These are phyloP conservation scores for Heliothis peltigera DNA, from an alignment of 2,888 invertebrate species.

Conservation along the genomic window DNA sequence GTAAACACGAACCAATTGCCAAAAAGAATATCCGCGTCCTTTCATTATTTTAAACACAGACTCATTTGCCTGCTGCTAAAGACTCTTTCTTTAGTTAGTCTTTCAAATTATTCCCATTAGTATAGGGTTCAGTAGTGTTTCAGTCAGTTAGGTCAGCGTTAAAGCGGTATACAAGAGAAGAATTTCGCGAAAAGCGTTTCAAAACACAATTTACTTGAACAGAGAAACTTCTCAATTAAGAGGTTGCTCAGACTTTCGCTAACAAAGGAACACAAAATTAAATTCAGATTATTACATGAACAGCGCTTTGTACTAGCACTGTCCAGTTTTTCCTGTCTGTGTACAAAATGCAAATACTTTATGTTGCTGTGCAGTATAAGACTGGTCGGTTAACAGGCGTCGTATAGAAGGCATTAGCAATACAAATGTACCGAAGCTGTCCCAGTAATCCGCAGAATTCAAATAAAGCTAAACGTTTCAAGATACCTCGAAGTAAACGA, in stretches of 20 bases:
- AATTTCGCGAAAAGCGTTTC: slow-evolving; percentile 14
- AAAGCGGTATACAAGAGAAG: slow-evolving; percentile 1
- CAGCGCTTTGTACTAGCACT: slow-evolving; percentile 10
- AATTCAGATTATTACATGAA: slow-evolving; percentile 12
- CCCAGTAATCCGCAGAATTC: slow-evolving; percentile 60
- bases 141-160: background rate
- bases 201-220: slow-evolving; percentile 19
- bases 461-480: slow-evolving; percentile 59
- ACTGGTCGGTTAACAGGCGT: slow-evolving; percentile 14
- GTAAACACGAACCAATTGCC: background rate
- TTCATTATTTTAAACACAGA: no score
- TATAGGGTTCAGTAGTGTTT: slow-evolving; percentile 4
- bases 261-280: slow-evolving; percentile 22
- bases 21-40: no score
- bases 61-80: no score
- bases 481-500: slow-evolving; percentile 51
- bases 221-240: slow-evolving; percentile 32
- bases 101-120: no score
- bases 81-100: no score
- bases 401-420: slow-evolving; percentile 50
- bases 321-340: slow-evolving; percentile 6
- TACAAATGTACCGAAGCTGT: slow-evolving; percentile 53
- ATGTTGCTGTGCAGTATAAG: slow-evolving; percentile 16
- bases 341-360: slow-evolving; percentile 26
- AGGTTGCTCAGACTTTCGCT: slow-evolving; percentile 23